Conservation (phyloP, 2,888 invertebrate genomes). For the Ophion costatus region DNA sequence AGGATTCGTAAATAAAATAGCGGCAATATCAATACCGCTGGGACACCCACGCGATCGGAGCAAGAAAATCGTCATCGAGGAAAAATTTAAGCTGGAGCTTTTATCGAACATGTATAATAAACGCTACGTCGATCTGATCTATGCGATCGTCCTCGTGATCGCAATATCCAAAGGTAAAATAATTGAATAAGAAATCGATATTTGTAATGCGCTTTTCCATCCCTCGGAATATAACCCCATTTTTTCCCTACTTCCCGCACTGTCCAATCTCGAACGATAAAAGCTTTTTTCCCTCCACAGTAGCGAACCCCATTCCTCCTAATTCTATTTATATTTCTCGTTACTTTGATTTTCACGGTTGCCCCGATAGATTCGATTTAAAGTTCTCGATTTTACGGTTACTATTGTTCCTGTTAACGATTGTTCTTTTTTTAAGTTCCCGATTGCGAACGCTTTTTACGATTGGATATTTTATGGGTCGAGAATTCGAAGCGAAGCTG, state of each 20-base stretch:
- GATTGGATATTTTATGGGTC: conserved; percentile 47
- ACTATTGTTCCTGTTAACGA: conserved; percentile 18
- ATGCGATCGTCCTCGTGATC: conserved; percentile 58
- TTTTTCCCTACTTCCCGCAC: background rate
- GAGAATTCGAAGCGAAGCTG: conserved; percentile 1
- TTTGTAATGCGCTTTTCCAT: conserved; percentile 3
- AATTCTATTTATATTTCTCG: conserved; percentile 41
- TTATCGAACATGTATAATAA: conserved; percentile 59
- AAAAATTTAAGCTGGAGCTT: conserved; percentile 47
- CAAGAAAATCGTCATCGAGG: background rate
- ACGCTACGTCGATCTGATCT: conserved; percentile 56
- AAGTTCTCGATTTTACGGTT: conserved; percentile 38
- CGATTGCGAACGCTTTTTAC: background rate
- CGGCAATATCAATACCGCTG: conserved; percentile 30
- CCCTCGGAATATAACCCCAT: background rate
- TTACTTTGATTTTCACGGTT: conserved; percentile 41
- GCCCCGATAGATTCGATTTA: conserved; percentile 24
- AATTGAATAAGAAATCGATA: background rate
- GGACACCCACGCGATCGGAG: background rate
- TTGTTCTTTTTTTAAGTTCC: conserved; percentile 20
- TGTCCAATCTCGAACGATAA: conserved; percentile 20
- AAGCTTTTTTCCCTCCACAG: conserved; percentile 7
- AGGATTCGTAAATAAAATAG: conserved; percentile 29
- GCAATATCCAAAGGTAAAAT: conserved; percentile 59
- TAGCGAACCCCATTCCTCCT: background rate